Base-by-base conservation (phyloP, 1,140 invertebrate genomes). In the Lutraria rhynchaena region DNA sequence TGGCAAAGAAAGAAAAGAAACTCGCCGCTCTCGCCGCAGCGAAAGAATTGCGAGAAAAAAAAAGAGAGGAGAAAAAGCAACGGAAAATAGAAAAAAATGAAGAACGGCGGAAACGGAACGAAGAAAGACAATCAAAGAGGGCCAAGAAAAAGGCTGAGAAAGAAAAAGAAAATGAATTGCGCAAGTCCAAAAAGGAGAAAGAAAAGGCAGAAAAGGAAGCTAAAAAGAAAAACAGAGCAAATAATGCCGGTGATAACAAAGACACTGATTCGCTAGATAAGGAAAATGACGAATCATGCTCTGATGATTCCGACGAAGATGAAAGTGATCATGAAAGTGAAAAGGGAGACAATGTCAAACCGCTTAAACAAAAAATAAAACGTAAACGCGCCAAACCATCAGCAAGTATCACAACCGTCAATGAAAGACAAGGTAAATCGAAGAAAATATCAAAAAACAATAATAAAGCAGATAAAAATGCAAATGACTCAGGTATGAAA, bases 1-100 rank as follows among this genome's bases (percentile, higher is more conserved):
- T 4, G 1, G 35, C 51, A n/a, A 76, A 76, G n/a, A 76, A 63
- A 31, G 60, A 63, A 13, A 63, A 76, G 17, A 63, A 65, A 63
- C 33, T 76, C 3, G 73, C 44, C 13, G 57, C 73, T 24, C 19
- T 76, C 19, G 57, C 37, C 22, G 73, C 58, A 15, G 73, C 73
- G 24, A 76, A 76, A 63, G 73, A 61, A 60, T 31, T 61, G 22
- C 41, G 35, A 51, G 44, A 60, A 11, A 76, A 49, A 22, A 76
- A 60, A 76, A 22, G 53, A 37, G 57, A 63, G 51, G 73, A 61
- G 24, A 61, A 51, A n/a, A 19, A 35, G 33, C 29, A 76, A 60
- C n/a, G 19, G 19, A 60, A 63, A 49, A 41, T 22, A 7, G 55
- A 60, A 46, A 75, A 69, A 31, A 44, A 69, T 13, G 35, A 4